A percentile compares a stretch with the other conserved stretches of the same genome.
phyloP scores from a whole-genome alignment of 2,113 vertebrate genomes.

The Mormoops blainvillei region DNA sequence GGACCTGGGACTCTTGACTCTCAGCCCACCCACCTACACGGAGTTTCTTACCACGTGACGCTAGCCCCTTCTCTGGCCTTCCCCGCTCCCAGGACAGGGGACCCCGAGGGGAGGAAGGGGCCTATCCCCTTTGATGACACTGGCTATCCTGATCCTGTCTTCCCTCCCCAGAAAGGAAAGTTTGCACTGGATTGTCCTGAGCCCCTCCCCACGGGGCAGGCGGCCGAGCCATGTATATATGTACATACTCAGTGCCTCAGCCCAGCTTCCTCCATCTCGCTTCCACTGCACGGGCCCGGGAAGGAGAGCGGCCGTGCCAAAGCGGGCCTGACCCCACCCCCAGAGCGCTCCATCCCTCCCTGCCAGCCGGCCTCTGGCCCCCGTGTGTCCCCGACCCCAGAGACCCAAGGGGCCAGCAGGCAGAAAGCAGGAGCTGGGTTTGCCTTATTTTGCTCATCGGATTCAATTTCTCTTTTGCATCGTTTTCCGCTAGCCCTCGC shows the following conservation, averaged over 20 bases:
- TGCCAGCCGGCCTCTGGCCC: neutral
- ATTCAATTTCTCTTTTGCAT: conserved; percentile 66
- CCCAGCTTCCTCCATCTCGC: conserved; percentile 56
- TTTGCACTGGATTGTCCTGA: conserved; percentile 67
- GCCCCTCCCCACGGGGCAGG: neutral
- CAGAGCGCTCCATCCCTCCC: conserved; percentile 12
- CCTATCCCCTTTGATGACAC: neutral
- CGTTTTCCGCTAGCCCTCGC: neutral
- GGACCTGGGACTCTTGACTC: neutral
- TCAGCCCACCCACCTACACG: neutral
- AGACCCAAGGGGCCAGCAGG: conserved; percentile 18
- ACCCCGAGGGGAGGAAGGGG: neutral
- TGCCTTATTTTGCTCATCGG: conserved; percentile 78
- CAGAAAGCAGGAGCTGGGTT: conserved; percentile 69
- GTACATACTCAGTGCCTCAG: conserved; percentile 75
- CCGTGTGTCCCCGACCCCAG: neutral
- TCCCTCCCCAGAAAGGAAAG: conserved; percentile 62
- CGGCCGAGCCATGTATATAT: conserved; percentile 71
- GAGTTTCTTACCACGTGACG: neutral
- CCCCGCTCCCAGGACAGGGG: neutral
- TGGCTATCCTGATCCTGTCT: neutral
- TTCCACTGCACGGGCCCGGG: neutral
- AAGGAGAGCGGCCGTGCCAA: conserved; percentile 63
- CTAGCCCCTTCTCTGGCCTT: neutral
- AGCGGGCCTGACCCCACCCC: conserved; percentile 31